Evolutionary conservation across 2,888 invertebrate genomes (phyloP), one percentile per base, ranked within the genome.

Genomic region (Drosophila colorata): DNA sequence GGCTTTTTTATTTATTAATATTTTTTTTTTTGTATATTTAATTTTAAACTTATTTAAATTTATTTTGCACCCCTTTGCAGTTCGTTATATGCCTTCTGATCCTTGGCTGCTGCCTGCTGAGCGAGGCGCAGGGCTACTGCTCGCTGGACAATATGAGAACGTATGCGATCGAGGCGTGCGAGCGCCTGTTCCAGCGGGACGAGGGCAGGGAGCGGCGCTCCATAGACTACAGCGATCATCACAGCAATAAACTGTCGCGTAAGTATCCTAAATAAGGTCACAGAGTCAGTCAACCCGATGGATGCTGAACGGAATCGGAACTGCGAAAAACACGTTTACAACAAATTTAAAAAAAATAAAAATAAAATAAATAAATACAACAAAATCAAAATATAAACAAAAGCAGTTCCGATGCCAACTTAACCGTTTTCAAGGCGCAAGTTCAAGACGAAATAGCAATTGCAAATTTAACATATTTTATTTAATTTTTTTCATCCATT

Each of bases 71-170:
- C n/a, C n/a, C n/a, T 25, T 61, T 80, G 46, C 84, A 85, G 84
- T 73, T 82, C 33, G 61, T 66, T 69, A 49, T 85, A 56, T 11
- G 88, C 31, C 51, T 47, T 3, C 44, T 84, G 51, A 70, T 74
- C 52, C 52, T 77, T 6, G 58, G 25, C 31, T 64, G 64, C 28
- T 84, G 70, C 13, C 52, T 77, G 52, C 31, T 79, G 38, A 46
- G 25, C 25, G 67, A 68, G 33, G 67, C 82, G 4, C 69, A 78
- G 9, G 87, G 82, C 2, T 83, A 65, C 33, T 91, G 91, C 57
- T 91, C 92, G 6, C 63, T 91, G 76, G 92, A 91, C 43, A 83
- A 80, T 25, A 91, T 91, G 91, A 92, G 88, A 46, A 78, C 73
- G 37, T 83, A 75, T 20, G 91, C 91, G 0, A 86, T 90, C 75